Evolutionary conservation across 2,797 vertebrate species (phyloP), one percentile per base, ranked within the genome.

Genomic region (Sarcoramphus papa): DNA sequence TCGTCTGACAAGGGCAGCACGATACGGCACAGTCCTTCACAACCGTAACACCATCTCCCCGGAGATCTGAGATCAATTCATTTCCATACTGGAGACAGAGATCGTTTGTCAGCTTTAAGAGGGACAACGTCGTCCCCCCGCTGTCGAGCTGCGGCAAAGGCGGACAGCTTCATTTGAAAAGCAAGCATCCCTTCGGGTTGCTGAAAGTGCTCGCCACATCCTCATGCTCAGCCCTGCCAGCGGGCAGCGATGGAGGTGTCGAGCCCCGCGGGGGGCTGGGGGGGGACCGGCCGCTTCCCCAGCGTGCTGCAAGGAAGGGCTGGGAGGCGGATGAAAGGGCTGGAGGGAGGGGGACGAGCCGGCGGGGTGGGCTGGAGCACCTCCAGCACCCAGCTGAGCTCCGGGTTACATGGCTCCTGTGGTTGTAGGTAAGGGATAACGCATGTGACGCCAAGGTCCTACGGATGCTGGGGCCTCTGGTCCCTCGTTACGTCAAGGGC

Each of bases 201-300:
- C 74, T 1, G 7, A 8, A 33, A 40, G 37, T 0, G 0, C 56
- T 45, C 5, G 1, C 33, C 25, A 0, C 0, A 0, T 20, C 37
- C 67, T 17, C 16, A 1, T 1, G 10, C 51, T 14, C 21, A 43
- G 45, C 31, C 41, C 53, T 24, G 74, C 53, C 31, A 0, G 4
- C 0, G 0, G n/a, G 43, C 51, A 60, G 27, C 0, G 0, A 16
- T 6, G 22, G 59, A 45, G 13, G 3, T 10, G n/a, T 0, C 0
- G 2, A 37, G 31, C 30, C 40, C 60, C 4, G 0, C 0, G 5
- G 37, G 33, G 40, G 14, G 3, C 16, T 27, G 21, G 27, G 33
- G 11, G 11, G 9, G 3, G 10, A 43, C 22, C 3, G 0, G 51
- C 30, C n/a, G 43, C 51, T 35, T 41, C 35, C n/a, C 40, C 56